phyloP scores from a whole-genome alignment of 2,797 vertebrate species.

The Aldrovandia affinis region DNA sequence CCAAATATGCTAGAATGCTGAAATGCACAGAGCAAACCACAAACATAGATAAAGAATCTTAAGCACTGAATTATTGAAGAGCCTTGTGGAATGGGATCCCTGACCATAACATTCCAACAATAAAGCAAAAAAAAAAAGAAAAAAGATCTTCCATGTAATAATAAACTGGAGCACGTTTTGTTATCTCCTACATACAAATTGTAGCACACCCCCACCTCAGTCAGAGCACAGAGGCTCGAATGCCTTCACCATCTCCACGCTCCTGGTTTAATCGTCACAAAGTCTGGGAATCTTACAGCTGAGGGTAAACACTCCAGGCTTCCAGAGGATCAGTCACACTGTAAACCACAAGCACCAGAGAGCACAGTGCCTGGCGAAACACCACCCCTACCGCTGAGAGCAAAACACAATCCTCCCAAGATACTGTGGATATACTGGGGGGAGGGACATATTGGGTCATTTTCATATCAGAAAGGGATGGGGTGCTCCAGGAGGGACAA shows the following conservation, averaged over 20 bases:
- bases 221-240: background rate
- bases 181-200: too few relatives aligned
- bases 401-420: background rate
- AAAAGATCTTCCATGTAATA: too few relatives aligned
- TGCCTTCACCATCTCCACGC: background rate
- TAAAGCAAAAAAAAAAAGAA: too few relatives aligned
- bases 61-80: too few relatives aligned
- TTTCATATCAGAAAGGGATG: conserved; percentile 24
- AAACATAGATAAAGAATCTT: background rate
- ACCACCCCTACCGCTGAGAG: background rate
- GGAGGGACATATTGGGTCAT: conserved; percentile 11
- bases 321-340: background rate
- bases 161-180: too few relatives aligned
- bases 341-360: background rate
- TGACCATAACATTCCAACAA: too few relatives aligned
- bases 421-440: background rate
- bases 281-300: background rate
- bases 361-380: background rate
- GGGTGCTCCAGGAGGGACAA: background rate
- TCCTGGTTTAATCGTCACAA: background rate
- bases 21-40: background rate
- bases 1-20: background rate
- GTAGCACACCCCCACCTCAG: background rate
- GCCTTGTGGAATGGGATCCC: too few relatives aligned
- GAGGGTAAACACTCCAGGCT: background rate